Conservation (phyloP, 1,140 invertebrate genomes). For the Cotesia chilonis region DNA sequence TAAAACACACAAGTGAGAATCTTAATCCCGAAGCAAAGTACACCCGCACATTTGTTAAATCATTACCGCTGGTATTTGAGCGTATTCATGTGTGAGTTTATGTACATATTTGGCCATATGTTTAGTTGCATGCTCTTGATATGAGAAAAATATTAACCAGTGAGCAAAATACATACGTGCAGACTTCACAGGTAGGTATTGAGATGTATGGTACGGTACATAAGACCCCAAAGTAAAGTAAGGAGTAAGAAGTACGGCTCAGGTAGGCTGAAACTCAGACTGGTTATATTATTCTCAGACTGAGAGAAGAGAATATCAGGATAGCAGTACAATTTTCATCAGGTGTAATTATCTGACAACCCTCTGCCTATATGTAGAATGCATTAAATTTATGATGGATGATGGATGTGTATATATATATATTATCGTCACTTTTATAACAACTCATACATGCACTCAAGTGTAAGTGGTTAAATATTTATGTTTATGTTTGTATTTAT, state of each 20-base stretch:
- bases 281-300: no score
- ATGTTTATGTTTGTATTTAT: background rate
- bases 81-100: no score
- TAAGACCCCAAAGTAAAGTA: no score
- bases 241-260: no score
- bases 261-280: no score
- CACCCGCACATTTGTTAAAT: no score
- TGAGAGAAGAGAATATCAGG: background rate
- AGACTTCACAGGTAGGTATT: constrained; percentile 39
- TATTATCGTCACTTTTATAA: constrained; percentile 13
- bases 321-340: constrained; percentile 53
- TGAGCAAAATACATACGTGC: constrained; percentile 9
- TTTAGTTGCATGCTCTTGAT: background rate
- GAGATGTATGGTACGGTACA: constrained; percentile 46
- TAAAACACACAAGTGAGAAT: no score
- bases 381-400: constrained; percentile 31
- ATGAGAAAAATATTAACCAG: background rate
- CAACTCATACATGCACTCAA: background rate
- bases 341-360: constrained; percentile 55
- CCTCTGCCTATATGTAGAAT: constrained; percentile 41
- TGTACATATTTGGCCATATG: background rate
- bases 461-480: constrained; percentile 8
- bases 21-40: no score
- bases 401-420: constrained; percentile 12
- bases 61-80: no score